A percentile compares a stretch with the other conserved stretches of the same genome.
Conservation (phyloP, 2,113 vertebrate genomes). For the Mus musculus region GRCm39 chr11:6276501-6277000, state of each 20-base stretch:
- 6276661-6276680: neutral
- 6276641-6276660: neutral
- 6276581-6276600: neutral
- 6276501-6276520: neutral
- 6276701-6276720: neutral
- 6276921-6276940: neutral
- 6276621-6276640: neutral
- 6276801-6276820: neutral
- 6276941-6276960: neutral
- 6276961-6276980: neutral
- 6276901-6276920: neutral
- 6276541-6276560: neutral
- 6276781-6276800: neutral
- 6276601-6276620: conserved; percentile 1
- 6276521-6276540: neutral
- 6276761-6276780: neutral
- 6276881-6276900: neutral
- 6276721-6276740: neutral
- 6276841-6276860: neutral
- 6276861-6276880: neutral
- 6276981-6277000: neutral
- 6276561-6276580: neutral
- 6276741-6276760: neutral
- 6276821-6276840: neutral
- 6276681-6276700: neutral